These are phyloP conservation scores for Vulpes lagopus DNA, from an alignment of 2,113 vertebrate genomes.

Conservation along the genomic window DNA sequence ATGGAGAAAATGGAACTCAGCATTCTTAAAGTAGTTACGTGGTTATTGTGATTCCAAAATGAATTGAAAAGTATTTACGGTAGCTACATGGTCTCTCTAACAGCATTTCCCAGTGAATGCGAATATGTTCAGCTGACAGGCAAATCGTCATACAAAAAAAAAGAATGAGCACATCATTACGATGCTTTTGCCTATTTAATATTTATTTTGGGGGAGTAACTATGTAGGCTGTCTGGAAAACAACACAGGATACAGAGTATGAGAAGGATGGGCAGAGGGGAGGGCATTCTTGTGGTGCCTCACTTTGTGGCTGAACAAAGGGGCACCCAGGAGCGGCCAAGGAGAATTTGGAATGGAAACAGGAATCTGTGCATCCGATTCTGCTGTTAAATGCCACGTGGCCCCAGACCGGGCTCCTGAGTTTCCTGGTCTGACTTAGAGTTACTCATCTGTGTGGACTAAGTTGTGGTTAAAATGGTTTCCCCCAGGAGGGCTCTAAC, in stretches of 20 bases:
- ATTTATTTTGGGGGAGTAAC: not conserved
- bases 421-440: not conserved
- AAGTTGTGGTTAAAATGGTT: not conserved
- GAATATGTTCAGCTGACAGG: not conserved
- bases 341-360: not conserved
- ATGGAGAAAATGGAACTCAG: not conserved
- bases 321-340: too few relatives aligned
- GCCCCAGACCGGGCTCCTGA: too few relatives aligned
- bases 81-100: not conserved
- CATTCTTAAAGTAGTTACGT: not conserved
- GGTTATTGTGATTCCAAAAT: not conserved
- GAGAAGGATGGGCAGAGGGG: not conserved
- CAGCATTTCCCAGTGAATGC: not conserved
- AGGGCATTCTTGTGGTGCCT: not conserved
- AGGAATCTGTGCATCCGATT: not conserved
- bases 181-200: not conserved
- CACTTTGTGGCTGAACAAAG: not conserved
- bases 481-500: not conserved
- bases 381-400: not conserved
- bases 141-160: not conserved
- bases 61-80: not conserved
- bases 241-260: not conserved
- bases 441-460: too few relatives aligned
- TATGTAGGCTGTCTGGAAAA: not conserved
- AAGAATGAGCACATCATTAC: too few relatives aligned